These are phyloP conservation scores for Oncorhynchus gorbuscha DNA, from an alignment of 2,113 vertebrate genomes.

Conservation along the genomic window DNA sequence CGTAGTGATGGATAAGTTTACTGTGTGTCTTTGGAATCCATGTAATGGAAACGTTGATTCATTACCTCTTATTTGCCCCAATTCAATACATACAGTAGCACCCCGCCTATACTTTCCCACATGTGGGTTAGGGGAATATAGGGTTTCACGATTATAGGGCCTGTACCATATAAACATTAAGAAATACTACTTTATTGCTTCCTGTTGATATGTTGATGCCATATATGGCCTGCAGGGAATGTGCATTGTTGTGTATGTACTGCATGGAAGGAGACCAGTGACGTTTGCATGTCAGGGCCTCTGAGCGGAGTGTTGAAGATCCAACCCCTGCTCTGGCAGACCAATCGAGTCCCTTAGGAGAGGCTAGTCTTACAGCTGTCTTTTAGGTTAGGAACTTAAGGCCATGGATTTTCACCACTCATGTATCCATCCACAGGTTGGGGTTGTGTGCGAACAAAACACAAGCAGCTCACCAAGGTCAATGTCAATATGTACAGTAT, in stretches of 20 bases:
- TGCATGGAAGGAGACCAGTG: conserved; percentile 32
- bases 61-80: conserved; percentile 26
- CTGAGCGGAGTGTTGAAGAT: conserved; percentile 54
- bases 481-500: conserved; percentile 24
- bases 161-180: conserved; percentile 34
- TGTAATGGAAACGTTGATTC: conserved; percentile 12
- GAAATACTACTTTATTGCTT: conserved; percentile 38
- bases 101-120: conserved; percentile 19
- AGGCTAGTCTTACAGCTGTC: conserved; percentile 50
- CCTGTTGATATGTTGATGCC: conserved; percentile 49
- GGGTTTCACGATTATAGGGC: conserved; percentile 36
- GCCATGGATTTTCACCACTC: conserved; percentile 25
- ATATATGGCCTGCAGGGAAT: conserved; percentile 32
- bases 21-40: too few relatives aligned
- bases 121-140: conserved; percentile 17
- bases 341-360: conserved; percentile 48
- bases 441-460: neutral
- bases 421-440: neutral
- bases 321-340: conserved; percentile 53
- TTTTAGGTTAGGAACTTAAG: conserved; percentile 40
- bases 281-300: conserved; percentile 38
- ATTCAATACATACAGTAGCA: conserved; percentile 20
- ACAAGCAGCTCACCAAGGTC: conserved; percentile 30
- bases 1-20: neutral
- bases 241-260: conserved; percentile 6